Evolutionary conservation across 2,113 vertebrate genomes (phyloP).

Genomic region (Myanophis thanlyinensis): DNA sequence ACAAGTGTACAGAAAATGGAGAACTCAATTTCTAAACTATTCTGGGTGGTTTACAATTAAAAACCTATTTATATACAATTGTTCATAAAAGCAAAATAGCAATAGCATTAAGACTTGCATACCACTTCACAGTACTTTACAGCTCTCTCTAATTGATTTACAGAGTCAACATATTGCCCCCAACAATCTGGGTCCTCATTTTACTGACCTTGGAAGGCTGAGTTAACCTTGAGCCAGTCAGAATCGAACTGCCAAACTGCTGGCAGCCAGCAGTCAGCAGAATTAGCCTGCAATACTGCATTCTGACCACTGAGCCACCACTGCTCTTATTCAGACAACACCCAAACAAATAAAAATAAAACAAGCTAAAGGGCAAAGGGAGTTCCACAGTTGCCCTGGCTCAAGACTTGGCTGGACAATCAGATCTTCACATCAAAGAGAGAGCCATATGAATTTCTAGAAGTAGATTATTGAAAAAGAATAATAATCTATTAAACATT

Average conservation of each 20-base stretch:
- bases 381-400: not conserved
- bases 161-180: no score
- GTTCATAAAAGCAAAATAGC: not conserved
- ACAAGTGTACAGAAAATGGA: not conserved
- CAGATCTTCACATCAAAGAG: not conserved
- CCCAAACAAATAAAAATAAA: not conserved
- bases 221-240: no score
- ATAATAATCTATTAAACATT: not conserved
- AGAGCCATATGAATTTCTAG: not conserved
- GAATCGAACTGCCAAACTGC: no score
- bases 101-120: no score
- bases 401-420: not conserved
- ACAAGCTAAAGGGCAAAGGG: not conserved
- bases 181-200: no score
- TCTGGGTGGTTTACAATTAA: not conserved
- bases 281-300: no score
- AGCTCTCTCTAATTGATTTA: no score
- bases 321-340: not conserved
- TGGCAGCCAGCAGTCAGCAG: no score
- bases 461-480: not conserved
- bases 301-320: no score
- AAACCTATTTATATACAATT: not conserved
- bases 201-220: no score
- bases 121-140: no score
- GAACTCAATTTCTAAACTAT: not conserved